phyloP scores from a whole-genome alignment of 2,113 vertebrate genomes.

The Nothoprocta perdicaria region DNA sequence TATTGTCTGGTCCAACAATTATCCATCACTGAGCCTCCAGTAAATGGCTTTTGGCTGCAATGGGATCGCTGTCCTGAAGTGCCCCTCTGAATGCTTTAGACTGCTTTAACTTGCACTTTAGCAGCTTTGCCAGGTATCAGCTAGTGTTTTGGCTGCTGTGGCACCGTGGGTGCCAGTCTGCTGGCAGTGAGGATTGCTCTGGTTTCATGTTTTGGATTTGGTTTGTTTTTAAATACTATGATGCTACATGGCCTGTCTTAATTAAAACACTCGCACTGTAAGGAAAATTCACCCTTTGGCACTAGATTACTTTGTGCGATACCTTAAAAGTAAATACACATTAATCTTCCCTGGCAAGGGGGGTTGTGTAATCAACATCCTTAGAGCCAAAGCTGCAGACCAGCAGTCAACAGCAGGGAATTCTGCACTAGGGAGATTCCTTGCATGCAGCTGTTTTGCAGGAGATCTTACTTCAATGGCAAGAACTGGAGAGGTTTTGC shows the following conservation, averaged over 20 bases:
- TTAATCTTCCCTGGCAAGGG: neutral
- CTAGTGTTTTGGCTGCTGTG: neutral
- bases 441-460: rapidly evolving
- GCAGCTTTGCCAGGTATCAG: neutral
- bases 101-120: rapidly evolving
- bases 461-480: neutral
- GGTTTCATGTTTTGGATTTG: neutral
- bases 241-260: neutral
- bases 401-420: neutral
- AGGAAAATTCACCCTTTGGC: neutral
- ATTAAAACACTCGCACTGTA: neutral
- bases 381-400: neutral
- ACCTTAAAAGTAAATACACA: neutral
- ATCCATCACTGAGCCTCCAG: neutral
- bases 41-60: neutral
- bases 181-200: neutral
- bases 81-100: neutral
- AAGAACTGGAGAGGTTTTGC: neutral
- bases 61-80: too few species aligned
- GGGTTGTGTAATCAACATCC: neutral
- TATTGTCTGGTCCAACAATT: neutral
- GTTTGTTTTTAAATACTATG: neutral
- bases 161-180: neutral
- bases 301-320: neutral
- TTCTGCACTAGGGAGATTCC: neutral